These are phyloP conservation scores for Istiophorus platypterus DNA, from an alignment of 2,113 vertebrate genomes.

Conservation along the genomic window DNA sequence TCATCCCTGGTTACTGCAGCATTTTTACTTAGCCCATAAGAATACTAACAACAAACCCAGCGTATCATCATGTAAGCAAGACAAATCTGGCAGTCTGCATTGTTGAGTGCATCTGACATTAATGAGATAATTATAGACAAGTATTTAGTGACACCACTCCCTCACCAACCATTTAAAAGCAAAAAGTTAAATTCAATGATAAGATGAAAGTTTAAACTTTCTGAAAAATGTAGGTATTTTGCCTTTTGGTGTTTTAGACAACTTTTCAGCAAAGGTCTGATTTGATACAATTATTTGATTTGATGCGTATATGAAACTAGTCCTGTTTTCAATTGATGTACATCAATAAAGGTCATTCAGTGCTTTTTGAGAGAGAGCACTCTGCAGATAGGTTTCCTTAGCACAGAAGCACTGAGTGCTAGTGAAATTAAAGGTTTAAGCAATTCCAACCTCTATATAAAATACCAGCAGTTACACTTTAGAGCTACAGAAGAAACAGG, in stretches of 20 bases:
- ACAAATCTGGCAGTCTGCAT: constrained; percentile 15
- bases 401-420: not conserved
- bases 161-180: not conserved
- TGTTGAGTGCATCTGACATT: not conserved
- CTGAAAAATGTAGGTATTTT: not conserved
- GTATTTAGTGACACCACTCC: constrained; percentile 9
- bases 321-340: not conserved
- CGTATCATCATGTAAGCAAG: not conserved
- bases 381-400: not conserved
- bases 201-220: not conserved
- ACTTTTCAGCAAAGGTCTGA: not conserved
- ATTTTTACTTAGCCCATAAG: constrained; percentile 50
- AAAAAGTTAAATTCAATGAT: not conserved
- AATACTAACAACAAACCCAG: constrained; percentile 15
- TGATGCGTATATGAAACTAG: not conserved
- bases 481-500: not conserved
- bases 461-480: not conserved
- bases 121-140: not conserved
- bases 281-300: not conserved
- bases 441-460: not conserved
- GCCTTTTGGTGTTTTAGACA: not conserved
- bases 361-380: not conserved
- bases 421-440: not conserved
- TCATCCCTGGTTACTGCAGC: constrained; percentile 48
- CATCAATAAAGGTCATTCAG: not conserved